Base-by-base conservation (phyloP, 2,888 invertebrate genomes). In the Drosophila helvetica region DNA sequence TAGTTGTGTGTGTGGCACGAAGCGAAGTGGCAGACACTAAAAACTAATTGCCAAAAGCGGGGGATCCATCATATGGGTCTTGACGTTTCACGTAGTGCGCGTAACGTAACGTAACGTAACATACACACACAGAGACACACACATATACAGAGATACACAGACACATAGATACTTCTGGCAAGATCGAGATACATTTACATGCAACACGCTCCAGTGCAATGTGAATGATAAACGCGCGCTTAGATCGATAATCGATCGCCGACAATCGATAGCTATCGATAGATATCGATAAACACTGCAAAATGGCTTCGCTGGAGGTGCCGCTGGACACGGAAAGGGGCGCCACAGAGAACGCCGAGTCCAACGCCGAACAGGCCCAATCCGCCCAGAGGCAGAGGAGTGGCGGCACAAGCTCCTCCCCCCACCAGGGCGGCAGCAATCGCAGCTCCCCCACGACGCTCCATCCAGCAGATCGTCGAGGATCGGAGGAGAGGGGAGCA, bases 321-420 rank as follows among this genome's bases (percentile, higher is more conserved):
- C 15, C n/a, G 2, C 38, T 38, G n/a, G 38, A 38, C 52, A 42
- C 75, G 52, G 67, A 58, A 30, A 54, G 47, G 53, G 58, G 47
- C 38, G n/a, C 6, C 38, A 38, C 38, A 1, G 38, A 38, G 1
- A 65, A 51, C 69, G 25, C 68, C 4, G 22, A 74, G 42, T 38
- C 38, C 7, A 38, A n/a, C 38, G 79, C 75, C 66, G 83, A 83
- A 19, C 83, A 88, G 74, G 72, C 80, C 57, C 83, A 88, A 48
- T 78, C 80, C 46, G 68, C 78, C 33, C 83, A 86, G 60, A 70
- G 83, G 42, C 83, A 86, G 59, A 81, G 90, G 57, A 88, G 86
- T 33, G 80, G 80, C 19, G 77, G 78, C 42, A 65, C 74, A 7
- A 47, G 50, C 15, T 45, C 56, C 15, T 46, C 15, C 47, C 25